These are phyloP conservation scores for Julus scandinavius DNA, from an alignment of 2,888 invertebrate genomes.

Conservation along the genomic window DNA sequence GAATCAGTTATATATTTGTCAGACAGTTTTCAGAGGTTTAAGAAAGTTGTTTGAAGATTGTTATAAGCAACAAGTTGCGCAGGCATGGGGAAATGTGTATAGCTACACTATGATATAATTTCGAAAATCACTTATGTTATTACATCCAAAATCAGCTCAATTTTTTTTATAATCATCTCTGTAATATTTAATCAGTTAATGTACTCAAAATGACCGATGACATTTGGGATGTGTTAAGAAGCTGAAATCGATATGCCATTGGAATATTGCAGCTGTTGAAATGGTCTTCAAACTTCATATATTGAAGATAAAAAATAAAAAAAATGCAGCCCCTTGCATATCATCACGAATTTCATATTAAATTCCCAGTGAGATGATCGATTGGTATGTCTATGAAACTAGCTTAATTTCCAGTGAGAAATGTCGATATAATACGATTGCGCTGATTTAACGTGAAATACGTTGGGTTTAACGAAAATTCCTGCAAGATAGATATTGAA, in stretches of 20 bases:
- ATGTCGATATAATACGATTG: background rate
- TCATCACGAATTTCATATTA: constrained; percentile 1
- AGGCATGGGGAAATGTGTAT: too few relatives aligned
- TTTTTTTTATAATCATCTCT: too few relatives aligned
- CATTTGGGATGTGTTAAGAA: too few relatives aligned
- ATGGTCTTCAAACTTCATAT: background rate
- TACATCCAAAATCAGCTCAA: too few relatives aligned
- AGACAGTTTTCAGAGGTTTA: too few relatives aligned
- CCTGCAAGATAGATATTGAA: background rate
- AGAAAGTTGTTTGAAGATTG: too few relatives aligned
- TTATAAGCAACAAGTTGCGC: too few relatives aligned
- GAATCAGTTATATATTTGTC: too few relatives aligned
- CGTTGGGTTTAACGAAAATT: background rate
- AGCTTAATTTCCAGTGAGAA: background rate
- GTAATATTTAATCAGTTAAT: too few relatives aligned
- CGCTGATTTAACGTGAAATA: constrained; percentile 17
- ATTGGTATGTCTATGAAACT: constrained; percentile 12
- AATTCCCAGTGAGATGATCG: constrained; percentile 11
- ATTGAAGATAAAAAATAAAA: background rate
- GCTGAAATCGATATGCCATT: background rate
- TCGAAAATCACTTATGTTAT: too few relatives aligned
- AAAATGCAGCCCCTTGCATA: background rate
- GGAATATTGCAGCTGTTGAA: background rate
- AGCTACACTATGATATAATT: too few relatives aligned
- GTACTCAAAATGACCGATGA: too few relatives aligned